Conservation (phyloP, 1,140 invertebrate species). For the Diorhabda sublineata region DNA sequence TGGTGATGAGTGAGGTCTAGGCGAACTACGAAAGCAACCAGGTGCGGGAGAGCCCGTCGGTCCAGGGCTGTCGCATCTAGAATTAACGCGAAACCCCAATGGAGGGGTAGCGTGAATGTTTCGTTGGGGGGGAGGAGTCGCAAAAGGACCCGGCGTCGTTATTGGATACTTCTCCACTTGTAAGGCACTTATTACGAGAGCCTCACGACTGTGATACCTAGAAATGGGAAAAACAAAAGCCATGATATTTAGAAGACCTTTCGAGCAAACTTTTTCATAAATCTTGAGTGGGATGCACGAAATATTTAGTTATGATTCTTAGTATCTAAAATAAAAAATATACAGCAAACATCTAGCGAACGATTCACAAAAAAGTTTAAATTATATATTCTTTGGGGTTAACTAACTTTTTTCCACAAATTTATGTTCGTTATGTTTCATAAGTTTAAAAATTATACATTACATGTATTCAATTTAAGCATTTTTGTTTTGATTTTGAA, state of each 20-base stretch:
- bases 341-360: no score
- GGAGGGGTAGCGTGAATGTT: constrained; percentile 49
- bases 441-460: no score
- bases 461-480: no score
- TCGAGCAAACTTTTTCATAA: not conserved
- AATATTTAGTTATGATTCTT: no score
- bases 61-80: constrained; percentile 46
- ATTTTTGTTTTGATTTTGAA: no score
- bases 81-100: constrained; percentile 37
- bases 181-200: constrained; percentile 85
- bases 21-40: constrained; percentile 53
- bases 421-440: no score
- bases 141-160: constrained; percentile 73
- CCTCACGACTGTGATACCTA: constrained; percentile 88
- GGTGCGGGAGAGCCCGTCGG: constrained; percentile 52
- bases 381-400: no score
- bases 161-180: constrained; percentile 91
- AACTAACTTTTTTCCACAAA: no score
- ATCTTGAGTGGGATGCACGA: no score
- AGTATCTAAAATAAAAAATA: no score
- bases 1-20: constrained; percentile 72
- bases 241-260: constrained; percentile 8
- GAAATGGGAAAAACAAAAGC: constrained; percentile 28
- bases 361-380: no score
- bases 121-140: constrained; percentile 59